Evolutionary conservation across 1,140 invertebrate genomes (phyloP).

Genomic region (Stegodyphus mimosarum): DNA sequence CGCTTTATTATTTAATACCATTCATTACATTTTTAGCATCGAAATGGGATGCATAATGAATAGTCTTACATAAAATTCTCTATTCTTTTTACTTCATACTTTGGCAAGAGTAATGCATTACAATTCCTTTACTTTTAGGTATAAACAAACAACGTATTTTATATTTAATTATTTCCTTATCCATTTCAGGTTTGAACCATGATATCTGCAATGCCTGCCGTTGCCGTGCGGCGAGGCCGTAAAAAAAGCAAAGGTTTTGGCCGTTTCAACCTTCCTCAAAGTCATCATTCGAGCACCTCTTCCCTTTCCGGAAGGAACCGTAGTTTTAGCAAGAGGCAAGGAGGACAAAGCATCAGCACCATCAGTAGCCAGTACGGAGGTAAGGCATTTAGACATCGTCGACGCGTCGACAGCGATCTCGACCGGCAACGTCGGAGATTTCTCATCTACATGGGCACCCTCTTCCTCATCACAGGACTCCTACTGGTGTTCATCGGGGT

Average conservation of each 20-base stretch:
- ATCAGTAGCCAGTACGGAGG: constrained; percentile 8
- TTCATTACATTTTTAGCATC: too few relatives aligned
- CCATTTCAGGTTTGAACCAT: constrained; percentile 18
- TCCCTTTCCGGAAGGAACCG: constrained; percentile 17
- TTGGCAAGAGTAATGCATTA: too few relatives aligned
- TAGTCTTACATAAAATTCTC: too few relatives aligned
- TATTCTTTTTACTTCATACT: too few relatives aligned
- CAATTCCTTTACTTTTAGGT: too few relatives aligned
- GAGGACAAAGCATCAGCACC: constrained; percentile 44
- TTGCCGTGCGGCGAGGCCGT: constrained; percentile 62
- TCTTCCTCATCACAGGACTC: constrained; percentile 62
- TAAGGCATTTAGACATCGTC: neutral
- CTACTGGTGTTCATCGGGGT: constrained; percentile 63
- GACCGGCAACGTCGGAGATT: constrained; percentile 50
- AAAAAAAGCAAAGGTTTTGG: constrained; percentile 55
- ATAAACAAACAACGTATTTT: too few relatives aligned
- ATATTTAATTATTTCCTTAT: too few relatives aligned
- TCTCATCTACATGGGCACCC: constrained; percentile 62
- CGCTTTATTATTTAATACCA: too few relatives aligned
- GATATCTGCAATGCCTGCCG: constrained; percentile 64
- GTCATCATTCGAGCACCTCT: constrained; percentile 47
- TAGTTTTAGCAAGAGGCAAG: neutral
- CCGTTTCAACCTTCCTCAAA: constrained; percentile 32
- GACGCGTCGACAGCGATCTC: constrained; percentile 25
- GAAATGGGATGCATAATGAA: too few relatives aligned